These are phyloP conservation scores for Habroteleia sp. DNA, from an alignment of 2,888 invertebrate genomes.

Conservation along the genomic window DNA sequence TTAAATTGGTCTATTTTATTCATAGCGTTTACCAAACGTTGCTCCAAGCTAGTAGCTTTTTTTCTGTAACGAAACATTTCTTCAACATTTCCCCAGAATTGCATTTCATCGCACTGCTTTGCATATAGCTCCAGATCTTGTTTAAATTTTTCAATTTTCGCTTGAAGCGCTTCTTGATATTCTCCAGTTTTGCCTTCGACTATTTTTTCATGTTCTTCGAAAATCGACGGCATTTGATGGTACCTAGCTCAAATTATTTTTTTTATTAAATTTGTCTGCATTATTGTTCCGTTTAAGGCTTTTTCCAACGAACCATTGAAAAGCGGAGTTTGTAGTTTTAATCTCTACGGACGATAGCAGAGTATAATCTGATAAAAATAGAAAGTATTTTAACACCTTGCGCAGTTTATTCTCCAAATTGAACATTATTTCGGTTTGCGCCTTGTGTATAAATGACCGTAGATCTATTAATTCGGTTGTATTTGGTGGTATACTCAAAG, in stretches of 20 bases:
- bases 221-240: constrained; percentile 88
- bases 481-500: constrained; percentile 89
- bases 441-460: constrained; percentile 88
- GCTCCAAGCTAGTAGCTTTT: constrained; percentile 90
- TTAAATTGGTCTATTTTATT: constrained; percentile 93
- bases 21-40: constrained; percentile 86
- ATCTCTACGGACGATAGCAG: constrained; percentile 91
- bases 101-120: constrained; percentile 91
- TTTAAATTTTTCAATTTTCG: constrained; percentile 89
- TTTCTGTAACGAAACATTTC: constrained; percentile 91
- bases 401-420: constrained; percentile 90
- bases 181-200: constrained; percentile 91
- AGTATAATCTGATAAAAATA: constrained; percentile 92
- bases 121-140: constrained; percentile 91
- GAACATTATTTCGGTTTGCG: constrained; percentile 86
- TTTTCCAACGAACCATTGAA: constrained; percentile 89
- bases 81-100: constrained; percentile 92
- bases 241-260: constrained; percentile 80
- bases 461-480: constrained; percentile 93
- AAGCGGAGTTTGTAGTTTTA: constrained; percentile 93
- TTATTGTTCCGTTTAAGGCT: too few species aligned
- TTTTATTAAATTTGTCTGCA: constrained; percentile 1
- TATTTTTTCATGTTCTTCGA: constrained; percentile 91
- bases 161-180: constrained; percentile 91
- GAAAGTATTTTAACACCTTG: constrained; percentile 87